Evolutionary conservation across 2,113 vertebrate genomes (phyloP), one percentile per base, ranked within the genome.

Genomic region (Pithys albifrons): DNA sequence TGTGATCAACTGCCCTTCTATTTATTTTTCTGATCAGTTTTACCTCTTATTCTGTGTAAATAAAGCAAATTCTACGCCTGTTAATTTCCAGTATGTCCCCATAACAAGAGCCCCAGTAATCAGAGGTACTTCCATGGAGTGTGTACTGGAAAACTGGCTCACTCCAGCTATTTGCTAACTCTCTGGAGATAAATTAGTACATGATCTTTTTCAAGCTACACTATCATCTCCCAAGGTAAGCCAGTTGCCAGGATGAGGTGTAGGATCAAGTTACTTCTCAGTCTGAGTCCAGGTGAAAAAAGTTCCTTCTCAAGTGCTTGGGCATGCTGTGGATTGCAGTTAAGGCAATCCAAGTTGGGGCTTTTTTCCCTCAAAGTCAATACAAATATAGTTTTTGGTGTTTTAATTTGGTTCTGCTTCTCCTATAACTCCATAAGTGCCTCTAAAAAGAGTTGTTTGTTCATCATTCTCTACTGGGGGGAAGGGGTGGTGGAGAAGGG

Each of bases 91-190:
- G 11, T 4, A 16, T 19, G 6, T 23, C 7, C 25, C 62, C 13
- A 11, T 33, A 76, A 7, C 3, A 29, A 69, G 19, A 73, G 15
- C 4, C 17, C 12, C n/a, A 33, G 13, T 45, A 91, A 91, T n/a
- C 0, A 77, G 13, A 86, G 18, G 9, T 1, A 46, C 8, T 24
- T 45, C 17, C 6, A 3, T 24, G 33, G 33, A 28, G 4, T 12
- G 14, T 27, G 20, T 54, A 14, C 14, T 48, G 52, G 25, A 65
- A 62, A 67, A 12, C 10, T 59, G 15, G 0, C 7, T 13, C 35
- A 35, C 9, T 73, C 19, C 14, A 73, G 7, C 6, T 61, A 3
- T 45, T 81, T 41, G 13, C 18, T 76, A 80, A 48, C 27, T 9
- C 24, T 12, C 57, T 57, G 19, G 9, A 76, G 22, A 58, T 10